Conservation (phyloP, 2,888 invertebrate species). For the Luperina testacea region DNA sequence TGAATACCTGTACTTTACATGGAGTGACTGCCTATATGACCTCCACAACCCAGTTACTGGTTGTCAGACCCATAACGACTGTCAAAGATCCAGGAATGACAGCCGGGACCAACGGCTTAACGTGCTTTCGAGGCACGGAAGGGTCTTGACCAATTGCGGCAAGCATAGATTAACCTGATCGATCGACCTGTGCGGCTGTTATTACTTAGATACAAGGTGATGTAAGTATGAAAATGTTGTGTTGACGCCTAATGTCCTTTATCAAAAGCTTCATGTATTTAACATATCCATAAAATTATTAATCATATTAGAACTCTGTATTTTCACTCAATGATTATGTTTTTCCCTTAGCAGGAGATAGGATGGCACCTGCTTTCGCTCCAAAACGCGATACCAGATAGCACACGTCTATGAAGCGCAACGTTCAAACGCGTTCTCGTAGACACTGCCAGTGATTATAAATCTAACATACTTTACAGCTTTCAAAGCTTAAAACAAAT, state of each 20-base stretch:
- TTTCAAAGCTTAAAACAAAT: conserved; percentile 62
- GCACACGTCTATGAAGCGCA: conserved; percentile 41
- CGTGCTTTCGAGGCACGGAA: too few species aligned
- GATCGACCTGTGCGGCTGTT: too few species aligned
- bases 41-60: too few species aligned
- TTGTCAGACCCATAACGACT: too few species aligned
- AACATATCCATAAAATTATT: neutral
- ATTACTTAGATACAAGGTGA: too few species aligned
- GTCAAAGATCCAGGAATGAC: too few species aligned
- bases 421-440: conserved; percentile 46
- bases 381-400: conserved; percentile 39
- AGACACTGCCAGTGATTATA: conserved; percentile 50
- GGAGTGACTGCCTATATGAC: too few species aligned
- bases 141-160: too few species aligned
- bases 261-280: neutral
- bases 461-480: conserved; percentile 66
- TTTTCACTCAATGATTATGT: neutral
- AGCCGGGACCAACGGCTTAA: too few species aligned
- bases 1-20: too few species aligned
- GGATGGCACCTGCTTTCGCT: conserved; percentile 32
- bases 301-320: neutral
- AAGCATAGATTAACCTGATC: too few species aligned
- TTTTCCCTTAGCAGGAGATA: neutral
- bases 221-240: neutral
- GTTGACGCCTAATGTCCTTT: neutral